Percentiles rank a stretch among this genome's conserved stretches.
Conservation (phyloP, 2,113 vertebrate species). For the Ochotona princeps region DNA sequence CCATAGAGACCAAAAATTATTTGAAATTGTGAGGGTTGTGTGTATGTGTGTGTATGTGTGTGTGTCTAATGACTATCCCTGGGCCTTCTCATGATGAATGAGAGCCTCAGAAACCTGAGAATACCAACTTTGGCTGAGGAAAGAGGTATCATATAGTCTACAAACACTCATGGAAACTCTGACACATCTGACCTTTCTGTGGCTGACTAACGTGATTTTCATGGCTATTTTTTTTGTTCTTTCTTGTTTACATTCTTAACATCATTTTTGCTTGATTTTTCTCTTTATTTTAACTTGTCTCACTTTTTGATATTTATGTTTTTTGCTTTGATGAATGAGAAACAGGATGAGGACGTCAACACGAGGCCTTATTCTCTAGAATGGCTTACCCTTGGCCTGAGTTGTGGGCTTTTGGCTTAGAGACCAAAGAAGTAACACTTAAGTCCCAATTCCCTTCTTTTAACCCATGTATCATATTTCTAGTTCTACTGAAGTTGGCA, state of each 20-base stretch:
- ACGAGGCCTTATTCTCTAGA: background rate
- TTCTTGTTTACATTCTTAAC: constrained; percentile 82
- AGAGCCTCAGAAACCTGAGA: constrained; percentile 19
- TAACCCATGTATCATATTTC: background rate
- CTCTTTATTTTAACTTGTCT: constrained; percentile 70
- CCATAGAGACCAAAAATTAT: constrained; percentile 20
- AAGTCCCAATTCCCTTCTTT: background rate
- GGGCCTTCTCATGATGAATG: background rate
- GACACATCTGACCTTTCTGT: constrained; percentile 79
- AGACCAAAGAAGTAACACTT: background rate
- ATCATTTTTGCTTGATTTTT: constrained; percentile 62
- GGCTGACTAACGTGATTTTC: constrained; percentile 81
- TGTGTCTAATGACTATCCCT: background rate
- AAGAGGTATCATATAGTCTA: constrained; percentile 69
- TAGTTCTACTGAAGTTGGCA: background rate
- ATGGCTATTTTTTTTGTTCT: constrained; percentile 80
- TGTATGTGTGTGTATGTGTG: background rate
- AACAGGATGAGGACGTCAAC: constrained; percentile 19
- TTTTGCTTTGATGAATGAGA: constrained; percentile 64
- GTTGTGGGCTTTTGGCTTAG: constrained; percentile 12
- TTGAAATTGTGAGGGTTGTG: constrained; percentile 7
- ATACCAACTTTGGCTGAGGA: constrained; percentile 31
- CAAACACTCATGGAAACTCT: constrained; percentile 82
- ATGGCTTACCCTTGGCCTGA: background rate
- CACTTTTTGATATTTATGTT: constrained; percentile 66